Conservation (phyloP, 2,888 invertebrate species). For the Enchytraeus crypticus region DNA sequence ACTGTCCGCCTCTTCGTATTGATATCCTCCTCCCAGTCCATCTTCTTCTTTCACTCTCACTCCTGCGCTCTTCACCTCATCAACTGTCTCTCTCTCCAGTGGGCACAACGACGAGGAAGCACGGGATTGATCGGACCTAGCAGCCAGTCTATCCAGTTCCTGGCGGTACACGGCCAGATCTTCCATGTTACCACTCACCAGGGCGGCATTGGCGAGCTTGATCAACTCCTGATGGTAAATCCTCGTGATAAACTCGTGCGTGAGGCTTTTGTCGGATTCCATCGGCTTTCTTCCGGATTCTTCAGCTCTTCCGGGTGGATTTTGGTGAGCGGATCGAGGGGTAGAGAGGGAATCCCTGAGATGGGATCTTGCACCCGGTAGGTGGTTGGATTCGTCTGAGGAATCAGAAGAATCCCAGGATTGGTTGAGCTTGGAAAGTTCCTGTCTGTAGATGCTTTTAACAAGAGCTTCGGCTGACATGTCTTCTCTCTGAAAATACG, state of each 20-base stretch:
- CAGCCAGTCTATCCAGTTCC: slow-evolving; percentile 63
- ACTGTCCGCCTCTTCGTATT: background rate
- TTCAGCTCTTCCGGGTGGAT: too few relatives aligned
- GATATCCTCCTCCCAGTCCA: background rate
- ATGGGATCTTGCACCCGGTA: background rate
- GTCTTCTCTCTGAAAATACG: too few relatives aligned
- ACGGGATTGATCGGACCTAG: background rate
- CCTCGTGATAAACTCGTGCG: slow-evolving; percentile 63
- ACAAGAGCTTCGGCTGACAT: too few relatives aligned
- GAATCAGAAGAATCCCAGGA: background rate
- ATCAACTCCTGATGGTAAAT: slow-evolving; percentile 62
- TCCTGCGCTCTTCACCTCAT: background rate
- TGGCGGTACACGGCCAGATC: slow-evolving; percentile 74
- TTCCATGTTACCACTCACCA: slow-evolving; percentile 44
- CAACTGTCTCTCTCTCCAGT: background rate
- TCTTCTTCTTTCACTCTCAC: background rate
- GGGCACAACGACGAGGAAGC: background rate
- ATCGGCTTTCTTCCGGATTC: slow-evolving; percentile 29
- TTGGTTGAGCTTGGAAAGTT: slow-evolving; percentile 63
- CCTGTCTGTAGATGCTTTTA: slow-evolving; percentile 50
- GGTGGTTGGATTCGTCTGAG: background rate
- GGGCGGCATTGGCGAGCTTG: slow-evolving; percentile 60
- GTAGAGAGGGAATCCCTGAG: background rate
- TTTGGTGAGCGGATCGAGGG: background rate
- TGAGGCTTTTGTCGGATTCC: slow-evolving; percentile 65